Percentiles rank a stretch among this genome's conserved stretches.
Evolutionary conservation across 1,140 invertebrate species (phyloP).

Genomic region (Mercenaria mercenaria): DNA sequence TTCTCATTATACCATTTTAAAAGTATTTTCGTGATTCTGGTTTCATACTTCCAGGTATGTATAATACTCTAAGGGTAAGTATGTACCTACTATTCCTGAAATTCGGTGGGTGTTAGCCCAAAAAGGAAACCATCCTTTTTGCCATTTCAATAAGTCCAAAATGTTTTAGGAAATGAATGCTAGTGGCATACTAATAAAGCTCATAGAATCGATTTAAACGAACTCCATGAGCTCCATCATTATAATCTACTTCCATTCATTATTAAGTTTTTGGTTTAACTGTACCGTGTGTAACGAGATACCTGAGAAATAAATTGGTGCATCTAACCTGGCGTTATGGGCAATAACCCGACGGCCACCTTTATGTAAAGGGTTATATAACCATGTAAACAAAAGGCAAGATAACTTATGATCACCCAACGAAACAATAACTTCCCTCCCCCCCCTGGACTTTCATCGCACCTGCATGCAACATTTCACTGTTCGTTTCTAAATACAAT

Average conservation of each 20-base stretch:
- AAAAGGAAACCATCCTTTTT: constrained; percentile 13
- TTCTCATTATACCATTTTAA: neutral
- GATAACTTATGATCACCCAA: neutral
- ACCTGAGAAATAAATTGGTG: neutral
- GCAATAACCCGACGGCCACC: neutral
- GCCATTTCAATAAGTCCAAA: constrained; percentile 28
- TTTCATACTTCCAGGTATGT: neutral
- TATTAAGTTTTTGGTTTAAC: neutral
- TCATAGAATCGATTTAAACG: constrained; percentile 2
- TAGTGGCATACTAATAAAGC: neutral
- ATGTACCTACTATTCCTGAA: neutral
- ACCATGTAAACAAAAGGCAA: neutral
- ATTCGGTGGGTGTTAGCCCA: neutral
- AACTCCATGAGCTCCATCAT: neutral
- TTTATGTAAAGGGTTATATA: neutral
- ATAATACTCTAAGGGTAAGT: neutral
- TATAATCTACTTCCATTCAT: constrained; percentile 36
- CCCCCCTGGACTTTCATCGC: too few relatives aligned
- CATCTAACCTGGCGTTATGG: constrained; percentile 23
- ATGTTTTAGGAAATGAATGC: neutral
- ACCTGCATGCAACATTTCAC: neutral
- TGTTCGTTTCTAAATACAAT: neutral
- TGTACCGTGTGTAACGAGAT: neutral
- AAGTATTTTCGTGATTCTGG: neutral
- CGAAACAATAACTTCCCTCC: neutral